A percentile compares a stretch with the other conserved stretches of the same genome.
phyloP scores from a whole-genome alignment of 2,113 vertebrate species.

The Anser brachyrhynchus region DNA sequence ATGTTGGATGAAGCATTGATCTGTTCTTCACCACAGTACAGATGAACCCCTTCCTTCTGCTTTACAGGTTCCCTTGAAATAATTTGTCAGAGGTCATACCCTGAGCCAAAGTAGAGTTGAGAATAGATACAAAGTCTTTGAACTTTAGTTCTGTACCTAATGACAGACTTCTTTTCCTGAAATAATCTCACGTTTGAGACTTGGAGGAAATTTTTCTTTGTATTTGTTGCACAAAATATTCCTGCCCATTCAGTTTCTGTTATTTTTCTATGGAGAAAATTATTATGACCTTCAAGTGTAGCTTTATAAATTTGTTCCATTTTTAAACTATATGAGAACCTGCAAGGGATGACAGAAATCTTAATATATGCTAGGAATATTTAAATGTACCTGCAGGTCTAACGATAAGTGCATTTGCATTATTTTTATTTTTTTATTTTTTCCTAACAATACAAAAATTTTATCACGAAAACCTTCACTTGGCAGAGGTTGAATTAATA shows the following conservation, averaged over 20 bases:
- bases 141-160: neutral
- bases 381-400: constrained; percentile 9
- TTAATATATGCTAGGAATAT: neutral
- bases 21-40: neutral
- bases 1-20: neutral
- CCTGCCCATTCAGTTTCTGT: neutral
- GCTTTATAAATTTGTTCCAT: neutral
- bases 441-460: neutral
- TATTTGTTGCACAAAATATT: neutral
- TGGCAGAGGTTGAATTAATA: neutral
- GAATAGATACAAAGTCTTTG: constrained; percentile 1
- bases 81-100: constrained; percentile 9
- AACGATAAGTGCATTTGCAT: neutral
- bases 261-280: neutral
- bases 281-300: neutral
- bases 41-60: neutral
- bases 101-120: neutral
- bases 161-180: neutral
- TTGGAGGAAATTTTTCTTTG: neutral
- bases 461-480: neutral
- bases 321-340: neutral
- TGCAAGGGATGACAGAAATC: neutral
- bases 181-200: neutral
- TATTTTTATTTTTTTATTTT: neutral
- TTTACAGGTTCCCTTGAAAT: neutral